These are phyloP conservation scores for Tromatobia lineatoria DNA, from an alignment of 2,888 invertebrate genomes.

Conservation along the genomic window DNA sequence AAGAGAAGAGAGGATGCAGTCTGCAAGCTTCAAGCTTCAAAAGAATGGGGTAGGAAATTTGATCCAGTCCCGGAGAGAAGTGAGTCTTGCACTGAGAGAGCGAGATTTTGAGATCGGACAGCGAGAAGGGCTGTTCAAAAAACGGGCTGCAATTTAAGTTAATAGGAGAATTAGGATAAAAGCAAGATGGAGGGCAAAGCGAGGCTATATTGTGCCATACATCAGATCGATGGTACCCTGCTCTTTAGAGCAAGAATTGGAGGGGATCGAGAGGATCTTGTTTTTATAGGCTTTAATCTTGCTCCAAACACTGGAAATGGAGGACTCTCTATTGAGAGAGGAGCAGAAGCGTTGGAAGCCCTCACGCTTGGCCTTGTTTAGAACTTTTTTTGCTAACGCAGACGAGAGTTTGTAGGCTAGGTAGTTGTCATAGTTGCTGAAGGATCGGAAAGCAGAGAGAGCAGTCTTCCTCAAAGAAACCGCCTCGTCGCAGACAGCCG, in stretches of 20 bases:
- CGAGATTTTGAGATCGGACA: background rate
- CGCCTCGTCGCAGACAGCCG: background rate
- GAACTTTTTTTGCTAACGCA: background rate
- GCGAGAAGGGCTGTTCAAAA: background rate
- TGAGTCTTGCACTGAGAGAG: background rate
- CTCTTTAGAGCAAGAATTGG: background rate
- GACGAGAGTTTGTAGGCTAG: background rate
- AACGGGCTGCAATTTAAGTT: background rate
- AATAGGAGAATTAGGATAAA: background rate
- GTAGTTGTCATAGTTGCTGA: constrained; percentile 14
- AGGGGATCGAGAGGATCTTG: constrained; percentile 7
- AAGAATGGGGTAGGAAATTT: background rate
- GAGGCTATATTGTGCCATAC: background rate
- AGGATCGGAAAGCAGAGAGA: background rate
- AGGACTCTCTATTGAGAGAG: constrained; percentile 8
- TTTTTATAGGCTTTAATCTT: constrained; percentile 23
- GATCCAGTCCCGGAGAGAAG: background rate
- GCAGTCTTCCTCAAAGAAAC: background rate
- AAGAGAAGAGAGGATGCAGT: background rate
- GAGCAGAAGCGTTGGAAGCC: background rate
- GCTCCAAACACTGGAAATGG: background rate
- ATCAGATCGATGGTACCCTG: background rate
- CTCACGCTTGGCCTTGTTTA: background rate
- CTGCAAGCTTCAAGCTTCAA: background rate
- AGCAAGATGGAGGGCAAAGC: background rate